Evolutionary conservation across 1,140 invertebrate species (phyloP).

Genomic region (Cylas formicarius): DNA sequence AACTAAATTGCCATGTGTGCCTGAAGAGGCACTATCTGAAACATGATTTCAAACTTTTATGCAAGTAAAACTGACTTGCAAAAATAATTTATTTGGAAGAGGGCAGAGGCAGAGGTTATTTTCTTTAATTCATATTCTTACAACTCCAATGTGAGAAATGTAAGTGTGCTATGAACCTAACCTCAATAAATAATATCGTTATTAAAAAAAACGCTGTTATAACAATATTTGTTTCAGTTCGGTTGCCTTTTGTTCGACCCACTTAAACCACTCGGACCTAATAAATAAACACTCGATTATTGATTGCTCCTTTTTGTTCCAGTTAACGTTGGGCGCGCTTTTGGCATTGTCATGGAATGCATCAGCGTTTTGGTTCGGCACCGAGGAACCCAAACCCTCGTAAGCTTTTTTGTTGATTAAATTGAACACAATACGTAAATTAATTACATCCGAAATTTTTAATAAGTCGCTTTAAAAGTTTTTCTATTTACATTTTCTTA

Average conservation of each 20-base stretch:
- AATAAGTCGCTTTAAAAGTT: neutral
- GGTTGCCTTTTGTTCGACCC: neutral
- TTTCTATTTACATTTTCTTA: constrained; percentile 6
- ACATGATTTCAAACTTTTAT: too few species aligned
- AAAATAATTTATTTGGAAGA: too few species aligned
- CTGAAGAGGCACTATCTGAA: too few species aligned
- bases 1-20: too few species aligned
- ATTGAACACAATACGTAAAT: neutral
- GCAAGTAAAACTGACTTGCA: too few species aligned
- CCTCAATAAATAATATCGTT: neutral
- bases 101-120: too few species aligned
- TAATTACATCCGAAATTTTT: constrained; percentile 1
- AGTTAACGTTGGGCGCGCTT: constrained; percentile 8
- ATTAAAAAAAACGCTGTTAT: constrained; percentile 8
- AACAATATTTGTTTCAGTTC: neutral
- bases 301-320: constrained; percentile 4
- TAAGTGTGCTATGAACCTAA: neutral
- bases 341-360: constrained; percentile 10
- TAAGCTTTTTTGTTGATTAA: constrained; percentile 16
- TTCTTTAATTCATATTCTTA: too few species aligned
- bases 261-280: neutral
- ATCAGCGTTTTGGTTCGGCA: constrained; percentile 20
- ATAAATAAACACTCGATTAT: neutral
- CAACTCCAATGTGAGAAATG: too few species aligned
- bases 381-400: constrained; percentile 17